Percentiles rank a stretch among this genome's conserved stretches.
Evolutionary conservation across 35 echinoderm and acorn worm genomes (phyloP).

Genomic region (Stichopus chloronotus): DNA sequence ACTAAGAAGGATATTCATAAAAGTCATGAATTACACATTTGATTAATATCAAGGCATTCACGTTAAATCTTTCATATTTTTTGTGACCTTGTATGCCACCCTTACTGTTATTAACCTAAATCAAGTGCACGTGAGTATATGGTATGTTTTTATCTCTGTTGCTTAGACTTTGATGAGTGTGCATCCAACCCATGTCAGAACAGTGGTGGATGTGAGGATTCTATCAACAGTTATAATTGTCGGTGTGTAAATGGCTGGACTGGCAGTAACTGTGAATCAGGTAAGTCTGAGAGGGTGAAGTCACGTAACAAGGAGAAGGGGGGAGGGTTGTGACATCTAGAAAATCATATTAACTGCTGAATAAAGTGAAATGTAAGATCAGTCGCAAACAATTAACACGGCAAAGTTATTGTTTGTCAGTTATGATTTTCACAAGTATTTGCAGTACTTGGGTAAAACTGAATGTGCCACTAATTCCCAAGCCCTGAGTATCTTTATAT

Average conservation of each 20-base stretch:
- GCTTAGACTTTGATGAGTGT: conserved; percentile 83
- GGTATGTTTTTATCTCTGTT: conserved; percentile 20
- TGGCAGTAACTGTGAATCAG: conserved; percentile 47
- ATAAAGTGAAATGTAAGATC: too few species aligned
- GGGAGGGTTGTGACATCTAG: not conserved
- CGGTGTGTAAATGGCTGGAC: conserved; percentile 61
- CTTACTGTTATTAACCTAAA: not conserved
- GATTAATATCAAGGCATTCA: not conserved
- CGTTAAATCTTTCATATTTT: not conserved
- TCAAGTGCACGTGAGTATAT: not conserved
- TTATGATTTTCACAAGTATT: too few species aligned
- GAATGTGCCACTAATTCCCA: too few species aligned
- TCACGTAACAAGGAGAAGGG: too few species aligned
- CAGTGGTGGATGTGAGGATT: conserved; percentile 58
- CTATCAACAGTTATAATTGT: conserved; percentile 66
- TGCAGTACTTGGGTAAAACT: too few species aligned
- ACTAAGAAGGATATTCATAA: too few species aligned
- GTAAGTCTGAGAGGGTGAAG: conserved; percentile 54
- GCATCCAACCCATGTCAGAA: conserved; percentile 65
- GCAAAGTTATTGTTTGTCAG: too few species aligned
- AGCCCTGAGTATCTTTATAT: too few species aligned
- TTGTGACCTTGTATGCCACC: conserved; percentile 4
- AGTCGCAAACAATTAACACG: too few species aligned
- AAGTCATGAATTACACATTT: not conserved
- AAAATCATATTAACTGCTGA: not conserved